phyloP scores from a whole-genome alignment of 2,797 vertebrate species.

The Cossypha polioptera region DNA sequence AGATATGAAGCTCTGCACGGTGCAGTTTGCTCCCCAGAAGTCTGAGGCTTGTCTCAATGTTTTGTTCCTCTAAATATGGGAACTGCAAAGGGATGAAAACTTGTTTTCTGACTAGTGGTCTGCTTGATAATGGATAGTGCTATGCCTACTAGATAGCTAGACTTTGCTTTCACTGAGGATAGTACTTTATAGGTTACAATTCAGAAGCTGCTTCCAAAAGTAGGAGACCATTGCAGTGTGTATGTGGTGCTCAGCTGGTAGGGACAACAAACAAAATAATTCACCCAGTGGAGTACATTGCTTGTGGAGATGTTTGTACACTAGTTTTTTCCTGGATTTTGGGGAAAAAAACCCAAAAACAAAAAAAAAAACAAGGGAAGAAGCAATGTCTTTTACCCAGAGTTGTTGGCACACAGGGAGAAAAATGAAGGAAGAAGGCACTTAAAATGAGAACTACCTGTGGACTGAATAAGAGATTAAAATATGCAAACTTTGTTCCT shows the following conservation, averaged over 20 bases:
- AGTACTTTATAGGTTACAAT: background rate
- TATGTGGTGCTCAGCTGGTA: background rate
- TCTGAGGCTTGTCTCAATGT: background rate
- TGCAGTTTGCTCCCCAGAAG: background rate
- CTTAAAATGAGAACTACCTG: background rate
- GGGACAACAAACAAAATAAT: background rate
- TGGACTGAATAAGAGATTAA: background rate
- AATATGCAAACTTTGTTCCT: background rate
- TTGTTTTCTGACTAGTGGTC: background rate
- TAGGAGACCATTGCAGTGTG: background rate
- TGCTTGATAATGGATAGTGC: background rate
- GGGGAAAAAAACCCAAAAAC: no score
- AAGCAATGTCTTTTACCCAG: background rate
- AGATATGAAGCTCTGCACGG: background rate
- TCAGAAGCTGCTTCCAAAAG: background rate
- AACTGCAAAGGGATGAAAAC: background rate
- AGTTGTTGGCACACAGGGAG: background rate
- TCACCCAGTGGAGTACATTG: fast-evolving
- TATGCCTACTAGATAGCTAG: background rate
- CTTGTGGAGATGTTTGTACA: background rate
- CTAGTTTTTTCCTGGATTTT: background rate
- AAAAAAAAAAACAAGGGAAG: no score
- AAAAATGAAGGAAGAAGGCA: background rate
- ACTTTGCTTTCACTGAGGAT: background rate
- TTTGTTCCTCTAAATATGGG: background rate